phyloP scores from a whole-genome alignment of 1,140 invertebrate genomes.

The Drosophila paulistorum region DNA sequence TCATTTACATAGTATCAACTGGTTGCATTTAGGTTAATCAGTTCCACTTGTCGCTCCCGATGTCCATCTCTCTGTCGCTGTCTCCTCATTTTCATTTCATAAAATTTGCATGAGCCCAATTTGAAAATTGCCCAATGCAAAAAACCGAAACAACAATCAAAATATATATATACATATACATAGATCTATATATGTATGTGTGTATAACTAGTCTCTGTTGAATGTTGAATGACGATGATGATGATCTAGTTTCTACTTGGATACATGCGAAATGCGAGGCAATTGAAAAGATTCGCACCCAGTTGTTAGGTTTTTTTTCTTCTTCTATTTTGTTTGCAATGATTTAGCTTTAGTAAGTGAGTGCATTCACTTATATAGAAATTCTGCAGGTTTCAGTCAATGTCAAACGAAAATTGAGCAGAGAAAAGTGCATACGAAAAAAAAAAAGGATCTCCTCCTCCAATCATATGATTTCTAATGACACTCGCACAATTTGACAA shows the following conservation, averaged over 20 bases:
- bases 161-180: neutral
- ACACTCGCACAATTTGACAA: no score
- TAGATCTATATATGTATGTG: no score
- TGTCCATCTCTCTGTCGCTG: neutral
- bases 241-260: slow-evolving; percentile 65
- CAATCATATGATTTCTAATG: no score
- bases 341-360: slow-evolving; percentile 35
- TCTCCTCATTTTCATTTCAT: slow-evolving; percentile 34
- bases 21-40: slow-evolving; percentile 15
- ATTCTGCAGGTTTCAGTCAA: slow-evolving; percentile 25
- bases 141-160: slow-evolving; percentile 49
- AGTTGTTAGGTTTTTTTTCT: slow-evolving; percentile 43
- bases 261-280: slow-evolving; percentile 64
- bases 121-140: slow-evolving; percentile 71
- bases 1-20: slow-evolving; percentile 8
- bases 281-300: slow-evolving; percentile 73
- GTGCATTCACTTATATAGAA: slow-evolving; percentile 16
- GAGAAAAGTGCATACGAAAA: neutral
- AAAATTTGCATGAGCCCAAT: slow-evolving; percentile 72
- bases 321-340: slow-evolving; percentile 6
- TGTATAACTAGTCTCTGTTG: slow-evolving; percentile 2
- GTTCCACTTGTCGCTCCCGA: slow-evolving; percentile 4
- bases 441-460: no score
- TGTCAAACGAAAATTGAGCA: slow-evolving; percentile 44
- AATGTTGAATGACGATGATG: slow-evolving; percentile 40